Percentiles rank a stretch among this genome's conserved stretches.
Conservation (phyloP, 2,113 vertebrate genomes). For the Ciconia boyciana region DNA sequence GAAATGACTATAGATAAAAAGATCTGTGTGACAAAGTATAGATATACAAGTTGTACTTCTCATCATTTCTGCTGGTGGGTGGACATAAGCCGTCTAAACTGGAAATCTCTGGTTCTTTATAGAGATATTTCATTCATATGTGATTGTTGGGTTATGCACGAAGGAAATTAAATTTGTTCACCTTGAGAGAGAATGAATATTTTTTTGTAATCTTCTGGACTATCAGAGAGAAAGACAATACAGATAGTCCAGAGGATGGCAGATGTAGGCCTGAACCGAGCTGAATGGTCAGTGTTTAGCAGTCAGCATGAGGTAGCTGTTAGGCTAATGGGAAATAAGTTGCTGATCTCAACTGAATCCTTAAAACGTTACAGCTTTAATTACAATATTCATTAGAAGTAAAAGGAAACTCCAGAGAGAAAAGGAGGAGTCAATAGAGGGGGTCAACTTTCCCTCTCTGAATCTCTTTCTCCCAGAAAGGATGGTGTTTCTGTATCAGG, state of each 20-base stretch:
- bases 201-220: not conserved
- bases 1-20: not conserved
- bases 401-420: not conserved
- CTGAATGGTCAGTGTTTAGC: not conserved
- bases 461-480: not conserved
- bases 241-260: not conserved
- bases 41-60: constrained; percentile 10
- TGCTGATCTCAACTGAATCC: not conserved
- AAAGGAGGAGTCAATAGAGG: not conserved
- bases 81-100: not conserved
- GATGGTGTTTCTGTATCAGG: not conserved
- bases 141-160: not conserved
- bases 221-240: not conserved
- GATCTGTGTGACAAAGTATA: not conserved
- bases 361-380: not conserved
- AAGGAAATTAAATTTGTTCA: not conserved
- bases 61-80: constrained; percentile 5
- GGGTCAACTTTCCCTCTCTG: too few species aligned
- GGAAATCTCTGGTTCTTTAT: not conserved
- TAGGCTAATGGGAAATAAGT: not conserved
- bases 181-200: not conserved
- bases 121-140: constrained; percentile 2
- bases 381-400: not conserved
- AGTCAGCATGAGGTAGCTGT: not conserved
- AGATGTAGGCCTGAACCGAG: not conserved